Conservation (phyloP, 2,113 vertebrate species). For the Istiophorus platypterus region DNA sequence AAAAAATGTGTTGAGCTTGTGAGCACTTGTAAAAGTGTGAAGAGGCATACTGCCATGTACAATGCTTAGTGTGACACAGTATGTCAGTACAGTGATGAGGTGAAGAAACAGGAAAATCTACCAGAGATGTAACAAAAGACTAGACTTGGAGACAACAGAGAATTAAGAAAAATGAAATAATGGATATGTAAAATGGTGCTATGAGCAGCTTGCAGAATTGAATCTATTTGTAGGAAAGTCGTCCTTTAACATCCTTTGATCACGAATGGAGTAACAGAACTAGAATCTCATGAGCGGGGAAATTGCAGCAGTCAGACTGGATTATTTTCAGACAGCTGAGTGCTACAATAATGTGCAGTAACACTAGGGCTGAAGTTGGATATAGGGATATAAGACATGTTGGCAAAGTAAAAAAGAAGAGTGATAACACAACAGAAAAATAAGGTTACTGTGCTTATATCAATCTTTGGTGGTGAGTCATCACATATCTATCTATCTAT, state of each 20-base stretch:
- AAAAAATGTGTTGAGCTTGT: constrained; percentile 46
- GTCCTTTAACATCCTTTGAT: constrained; percentile 22
- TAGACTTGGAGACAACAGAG: no score
- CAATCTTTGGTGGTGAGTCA: no score
- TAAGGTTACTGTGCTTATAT: background rate
- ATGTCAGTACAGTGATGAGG: background rate
- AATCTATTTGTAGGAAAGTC: background rate
- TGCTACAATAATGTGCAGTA: constrained; percentile 23
- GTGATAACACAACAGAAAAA: background rate
- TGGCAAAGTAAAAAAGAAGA: constrained; percentile 14
- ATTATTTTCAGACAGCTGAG: constrained; percentile 18
- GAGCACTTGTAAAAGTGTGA: constrained; percentile 34
- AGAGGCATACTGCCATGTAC: constrained; percentile 22
- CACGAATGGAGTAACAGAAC: constrained; percentile 10
- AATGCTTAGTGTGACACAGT: background rate
- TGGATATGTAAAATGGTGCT: background rate
- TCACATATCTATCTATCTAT: no score
- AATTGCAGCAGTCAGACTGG: constrained; percentile 17
- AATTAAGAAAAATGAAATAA: background rate
- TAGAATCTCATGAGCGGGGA: constrained; percentile 20
- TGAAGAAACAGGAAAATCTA: background rate
- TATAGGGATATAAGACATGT: constrained; percentile 3
- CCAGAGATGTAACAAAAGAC: background rate
- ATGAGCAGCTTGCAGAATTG: background rate
- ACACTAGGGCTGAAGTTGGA: background rate